Percentiles rank a stretch among this genome's conserved stretches.
These are phyloP conservation scores for Perca schrenkii DNA, from an alignment of 2,113 vertebrate species.

Conservation along the genomic window DNA sequence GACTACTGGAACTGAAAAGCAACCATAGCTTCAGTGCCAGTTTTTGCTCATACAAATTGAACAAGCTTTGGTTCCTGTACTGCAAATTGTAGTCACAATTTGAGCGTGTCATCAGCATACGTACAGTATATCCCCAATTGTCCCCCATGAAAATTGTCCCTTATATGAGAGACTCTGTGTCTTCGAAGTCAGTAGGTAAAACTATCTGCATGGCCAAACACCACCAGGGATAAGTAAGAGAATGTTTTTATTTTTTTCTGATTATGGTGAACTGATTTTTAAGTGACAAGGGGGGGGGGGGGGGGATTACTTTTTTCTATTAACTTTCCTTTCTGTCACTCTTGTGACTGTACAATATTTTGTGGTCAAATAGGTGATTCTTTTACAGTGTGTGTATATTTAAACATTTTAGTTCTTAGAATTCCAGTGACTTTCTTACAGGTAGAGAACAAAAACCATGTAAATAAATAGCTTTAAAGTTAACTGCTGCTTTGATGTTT, in stretches of 20 bases:
- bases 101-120: background rate
- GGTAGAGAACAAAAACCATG: constrained; percentile 21
- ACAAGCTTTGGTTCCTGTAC: background rate
- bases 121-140: background rate
- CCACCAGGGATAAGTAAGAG: background rate
- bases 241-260: background rate
- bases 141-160: too few relatives aligned
- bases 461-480: constrained; percentile 44
- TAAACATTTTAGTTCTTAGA: background rate
- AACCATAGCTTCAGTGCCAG: background rate
- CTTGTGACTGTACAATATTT: background rate
- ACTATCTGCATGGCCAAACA: background rate
- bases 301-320: background rate
- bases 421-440: background rate
- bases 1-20: too few relatives aligned
- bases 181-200: background rate
- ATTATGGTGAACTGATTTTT: background rate
- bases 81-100: too few relatives aligned
- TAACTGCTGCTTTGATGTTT: background rate
- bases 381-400: constrained; percentile 22
- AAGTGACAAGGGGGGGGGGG: too few relatives aligned
- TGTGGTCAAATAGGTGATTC: background rate
- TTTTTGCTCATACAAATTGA: background rate
- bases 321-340: background rate
- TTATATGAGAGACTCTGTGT: background rate